These are phyloP conservation scores for Athalia circularis DNA, from an alignment of 2,888 invertebrate species.

Conservation along the genomic window DNA sequence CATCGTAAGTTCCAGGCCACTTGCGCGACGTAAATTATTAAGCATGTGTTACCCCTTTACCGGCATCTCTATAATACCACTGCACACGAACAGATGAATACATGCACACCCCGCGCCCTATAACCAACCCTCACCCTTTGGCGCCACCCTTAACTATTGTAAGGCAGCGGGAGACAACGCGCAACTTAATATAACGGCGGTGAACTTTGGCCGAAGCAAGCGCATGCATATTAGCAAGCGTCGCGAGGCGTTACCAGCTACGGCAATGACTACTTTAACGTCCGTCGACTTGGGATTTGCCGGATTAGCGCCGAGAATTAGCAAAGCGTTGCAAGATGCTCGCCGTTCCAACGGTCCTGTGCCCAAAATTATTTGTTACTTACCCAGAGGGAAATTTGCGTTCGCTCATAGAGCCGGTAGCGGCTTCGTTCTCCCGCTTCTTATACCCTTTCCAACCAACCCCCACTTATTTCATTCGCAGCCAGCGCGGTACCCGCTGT, in stretches of 20 bases:
- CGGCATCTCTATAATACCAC: conserved; percentile 35
- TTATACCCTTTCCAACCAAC: background rate
- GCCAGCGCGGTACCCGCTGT: conserved; percentile 10
- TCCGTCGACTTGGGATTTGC: conserved; percentile 66
- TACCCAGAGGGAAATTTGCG: conserved; percentile 40
- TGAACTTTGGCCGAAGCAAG: conserved; percentile 61
- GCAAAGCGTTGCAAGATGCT: conserved; percentile 62
- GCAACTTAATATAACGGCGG: conserved; percentile 46
- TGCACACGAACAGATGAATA: background rate
- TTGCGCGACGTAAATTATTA: conserved; percentile 67
- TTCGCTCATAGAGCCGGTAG: background rate
- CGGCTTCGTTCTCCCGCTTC: background rate
- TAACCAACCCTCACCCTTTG: background rate
- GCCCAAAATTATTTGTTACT: conserved; percentile 46
- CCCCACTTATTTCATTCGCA: background rate
- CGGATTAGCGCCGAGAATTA: conserved; percentile 67
- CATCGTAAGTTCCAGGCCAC: conserved; percentile 66
- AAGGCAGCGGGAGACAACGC: conserved; percentile 33
- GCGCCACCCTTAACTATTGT: conserved; percentile 23
- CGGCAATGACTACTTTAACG: conserved; percentile 49
- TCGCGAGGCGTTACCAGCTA: conserved; percentile 54
- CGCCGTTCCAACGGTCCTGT: conserved; percentile 31
- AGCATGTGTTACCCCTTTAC: conserved; percentile 64
- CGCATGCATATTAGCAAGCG: conserved; percentile 64
- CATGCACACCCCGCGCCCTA: background rate